Conservation (phyloP, 2,888 invertebrate species). For the Platycheirus rosarum region DNA sequence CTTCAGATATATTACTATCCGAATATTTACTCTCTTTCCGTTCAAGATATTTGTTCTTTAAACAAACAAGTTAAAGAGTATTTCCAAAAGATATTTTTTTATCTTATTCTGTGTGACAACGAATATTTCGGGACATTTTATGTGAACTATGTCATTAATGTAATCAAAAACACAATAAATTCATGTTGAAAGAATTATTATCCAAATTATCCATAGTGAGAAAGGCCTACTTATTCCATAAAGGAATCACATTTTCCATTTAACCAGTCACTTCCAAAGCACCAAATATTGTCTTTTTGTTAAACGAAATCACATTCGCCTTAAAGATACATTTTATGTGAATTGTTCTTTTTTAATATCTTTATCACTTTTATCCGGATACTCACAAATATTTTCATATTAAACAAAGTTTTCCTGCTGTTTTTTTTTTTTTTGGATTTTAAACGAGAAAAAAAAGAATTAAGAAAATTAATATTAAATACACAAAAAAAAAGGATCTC, state of each 20-base stretch:
- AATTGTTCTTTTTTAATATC: slow-evolving; percentile 40
- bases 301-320: slow-evolving; percentile 56
- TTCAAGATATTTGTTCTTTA: no score
- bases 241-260: slow-evolving; percentile 20
- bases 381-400: slow-evolving; percentile 85
- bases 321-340: background rate
- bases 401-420: slow-evolving; percentile 70
- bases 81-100: no score
- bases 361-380: slow-evolving; percentile 71
- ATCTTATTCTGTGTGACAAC: no score
- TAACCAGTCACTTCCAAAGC: slow-evolving; percentile 45
- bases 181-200: slow-evolving; percentile 1
- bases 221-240: slow-evolving; percentile 6
- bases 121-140: no score
- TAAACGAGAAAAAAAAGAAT: slow-evolving; percentile 60
- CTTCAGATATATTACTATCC: no score
- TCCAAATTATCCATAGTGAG: slow-evolving; percentile 49
- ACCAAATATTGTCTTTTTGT: slow-evolving; percentile 14
- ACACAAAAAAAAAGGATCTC: slow-evolving; percentile 21
- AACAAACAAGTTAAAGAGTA: no score
- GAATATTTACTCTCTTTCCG: no score
- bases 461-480: slow-evolving; percentile 37
- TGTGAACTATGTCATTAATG: no score
- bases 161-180: no score
- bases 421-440: slow-evolving; percentile 73